These are phyloP conservation scores for Brachionus plicatilis DNA, from an alignment of 1,140 invertebrate species.

Conservation along the genomic window DNA sequence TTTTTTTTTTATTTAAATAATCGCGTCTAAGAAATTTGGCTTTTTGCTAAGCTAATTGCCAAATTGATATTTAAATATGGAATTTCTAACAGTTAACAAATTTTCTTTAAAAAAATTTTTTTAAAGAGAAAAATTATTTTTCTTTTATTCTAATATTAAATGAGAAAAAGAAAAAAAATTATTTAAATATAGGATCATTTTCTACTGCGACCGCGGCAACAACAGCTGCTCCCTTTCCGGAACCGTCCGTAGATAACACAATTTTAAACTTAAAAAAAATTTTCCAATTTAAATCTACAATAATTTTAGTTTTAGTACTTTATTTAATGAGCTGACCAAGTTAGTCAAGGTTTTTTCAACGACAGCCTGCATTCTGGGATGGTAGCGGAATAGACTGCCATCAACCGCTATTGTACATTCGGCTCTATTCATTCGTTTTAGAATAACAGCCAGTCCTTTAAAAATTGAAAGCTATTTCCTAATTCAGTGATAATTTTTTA, in stretches of 20 bases:
- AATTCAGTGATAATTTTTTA: not conserved
- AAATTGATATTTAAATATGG: not conserved
- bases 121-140: not conserved
- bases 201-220: constrained; percentile 5
- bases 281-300: not conserved
- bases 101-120: not conserved
- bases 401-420: constrained; percentile 92
- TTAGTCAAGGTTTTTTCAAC: constrained; percentile 85
- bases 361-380: constrained; percentile 90
- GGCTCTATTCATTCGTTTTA: constrained; percentile 72
- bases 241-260: constrained; percentile 25
- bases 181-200: constrained; percentile 35
- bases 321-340: constrained; percentile 59
- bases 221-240: constrained; percentile 35
- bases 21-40: not conserved
- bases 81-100: not conserved
- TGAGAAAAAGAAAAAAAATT: not conserved
- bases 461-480: not conserved
- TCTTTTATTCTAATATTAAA: not conserved
- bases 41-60: not conserved
- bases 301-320: not conserved
- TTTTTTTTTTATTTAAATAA: not conserved
- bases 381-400: constrained; percentile 94
- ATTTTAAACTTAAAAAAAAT: constrained; percentile 28
- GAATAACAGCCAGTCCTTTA: constrained; percentile 66